Evolutionary conservation across 1,140 invertebrate species (phyloP), one percentile per base, ranked within the genome.

Genomic region (Ooceraea biroi): DNA sequence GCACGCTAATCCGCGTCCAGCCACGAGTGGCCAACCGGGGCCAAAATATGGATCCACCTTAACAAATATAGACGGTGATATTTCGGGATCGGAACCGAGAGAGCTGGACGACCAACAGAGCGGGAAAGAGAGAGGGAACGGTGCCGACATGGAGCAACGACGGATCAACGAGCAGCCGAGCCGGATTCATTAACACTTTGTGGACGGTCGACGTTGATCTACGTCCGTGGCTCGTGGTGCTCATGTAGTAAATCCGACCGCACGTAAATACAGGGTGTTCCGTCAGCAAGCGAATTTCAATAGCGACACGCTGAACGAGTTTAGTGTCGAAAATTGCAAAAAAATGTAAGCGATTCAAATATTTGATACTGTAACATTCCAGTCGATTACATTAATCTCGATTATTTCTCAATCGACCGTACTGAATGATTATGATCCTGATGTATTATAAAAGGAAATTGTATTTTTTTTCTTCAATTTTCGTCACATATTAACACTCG

Each of bases 51-150:
- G 93, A 92, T 94, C 84, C 86, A 90, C 90, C 90, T 91, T 92
- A 90, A 91, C 92, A 90, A 93, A 94, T 94, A 94, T 94, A 94
- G 93, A 92, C 78, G 83, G 82, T 30, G 92, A 82, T 94, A 94
- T 94, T 94, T 94, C 88, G 90, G 91, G 92, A 92, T 82, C 89
- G 73, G 61, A 69, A 71, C 41, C 50, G 25, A 30, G 25, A 58
- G 22, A 57, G 50, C 36, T 73, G 74, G 63, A 55, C 7, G 61
- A 80, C 55, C 50, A 69, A 58, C 65, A 57, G 12, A n/a, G 11
- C 8, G 61, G 27, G n/a, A 80, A 11, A 19, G 65, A 57, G 8
- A 48, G 50, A 19, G 36, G n/a, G 3, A 19, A 55, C 1, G n/a
- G 52, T n/a, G 25, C 14, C 22, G 19, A 12, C 27, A 55, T 46